Evolutionary conservation across 2,888 invertebrate genomes (phyloP), one percentile per base, ranked within the genome.

Genomic region (Thera obeliscata): DNA sequence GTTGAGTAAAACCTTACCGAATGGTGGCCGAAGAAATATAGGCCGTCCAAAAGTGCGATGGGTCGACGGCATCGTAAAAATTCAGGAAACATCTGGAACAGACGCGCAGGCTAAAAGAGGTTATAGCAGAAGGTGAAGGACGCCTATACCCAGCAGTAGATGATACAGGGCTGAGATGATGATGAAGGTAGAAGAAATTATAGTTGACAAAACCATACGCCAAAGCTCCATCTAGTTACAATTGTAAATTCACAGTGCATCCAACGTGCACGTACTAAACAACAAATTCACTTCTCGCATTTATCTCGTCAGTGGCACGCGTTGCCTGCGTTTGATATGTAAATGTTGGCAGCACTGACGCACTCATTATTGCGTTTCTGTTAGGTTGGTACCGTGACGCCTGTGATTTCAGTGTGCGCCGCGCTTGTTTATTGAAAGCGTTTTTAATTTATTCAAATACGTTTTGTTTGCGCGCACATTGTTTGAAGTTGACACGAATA

Each of bases 251-350:
- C 35, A 56, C 33, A 38, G 49, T 56, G 50, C 50, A 61, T n/a
- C 54, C 58, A 46, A 60, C 54, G 59, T 60, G 57, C 56, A 56
- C 22, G 12, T 22, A 9, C 48, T 52, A 59, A 58, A 67, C 58
- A 64, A 41, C 54, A 35, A 63, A 72, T 74, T 70, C 65, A 72
- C 64, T 72, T 65, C 66, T 55, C 65, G 68, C 70, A 69, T 68
- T 67, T 74, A 75, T 66, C 63, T 70, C 71, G 68, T 70, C 62
- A 50, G 61, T 61, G 41, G 61, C 72, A 71, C 64, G 70, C 70
- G 57, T 59, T 64, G 38, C 70, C 57, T 70, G 66, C 78, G 80
- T 83, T 81, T 82, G 81, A 78, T 74, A 82, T 84, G 83, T 80
- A 80, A 84, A 83, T 84, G 75, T 74, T 67, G 75, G 73, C 67